phyloP scores from a whole-genome alignment of 2,113 vertebrate genomes.

The Otocyon megalotis region DNA sequence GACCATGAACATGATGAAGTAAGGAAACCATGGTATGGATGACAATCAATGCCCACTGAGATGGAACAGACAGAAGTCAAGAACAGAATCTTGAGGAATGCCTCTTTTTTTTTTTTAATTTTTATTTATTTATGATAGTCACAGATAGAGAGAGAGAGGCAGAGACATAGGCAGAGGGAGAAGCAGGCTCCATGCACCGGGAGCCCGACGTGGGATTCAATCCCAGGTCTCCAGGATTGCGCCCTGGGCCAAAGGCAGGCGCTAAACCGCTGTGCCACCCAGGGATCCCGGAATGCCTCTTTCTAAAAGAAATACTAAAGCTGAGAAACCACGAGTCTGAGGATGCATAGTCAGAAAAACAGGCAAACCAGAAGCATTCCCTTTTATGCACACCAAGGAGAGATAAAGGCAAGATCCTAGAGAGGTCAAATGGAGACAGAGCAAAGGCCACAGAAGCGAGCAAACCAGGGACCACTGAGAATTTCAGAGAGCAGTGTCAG shows the following conservation, averaged over 20 bases:
- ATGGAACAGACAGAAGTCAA: background rate
- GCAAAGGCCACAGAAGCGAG: background rate
- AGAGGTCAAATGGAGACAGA: background rate
- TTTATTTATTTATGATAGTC: too few relatives aligned
- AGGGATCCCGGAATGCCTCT: background rate
- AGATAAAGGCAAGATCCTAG: background rate
- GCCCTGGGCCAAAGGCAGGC: too few relatives aligned
- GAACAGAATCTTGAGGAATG: background rate
- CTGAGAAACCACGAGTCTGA: background rate
- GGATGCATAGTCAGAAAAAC: background rate
- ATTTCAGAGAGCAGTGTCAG: background rate
- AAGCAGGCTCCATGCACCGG: too few relatives aligned
- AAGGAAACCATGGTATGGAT: background rate
- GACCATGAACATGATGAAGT: background rate
- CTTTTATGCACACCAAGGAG: background rate
- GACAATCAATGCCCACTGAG: background rate
- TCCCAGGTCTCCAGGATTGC: too few relatives aligned
- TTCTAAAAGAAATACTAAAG: background rate
- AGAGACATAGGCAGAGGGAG: too few relatives aligned
- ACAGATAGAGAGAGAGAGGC: too few relatives aligned
- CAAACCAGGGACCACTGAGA: background rate
- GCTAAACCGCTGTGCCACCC: too few relatives aligned
- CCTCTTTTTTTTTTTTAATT: too few relatives aligned
- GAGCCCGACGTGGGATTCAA: too few relatives aligned
- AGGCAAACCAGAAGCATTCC: background rate